Evolutionary conservation across 2,113 vertebrate genomes (phyloP).

Genomic region (Poecile atricapillus): DNA sequence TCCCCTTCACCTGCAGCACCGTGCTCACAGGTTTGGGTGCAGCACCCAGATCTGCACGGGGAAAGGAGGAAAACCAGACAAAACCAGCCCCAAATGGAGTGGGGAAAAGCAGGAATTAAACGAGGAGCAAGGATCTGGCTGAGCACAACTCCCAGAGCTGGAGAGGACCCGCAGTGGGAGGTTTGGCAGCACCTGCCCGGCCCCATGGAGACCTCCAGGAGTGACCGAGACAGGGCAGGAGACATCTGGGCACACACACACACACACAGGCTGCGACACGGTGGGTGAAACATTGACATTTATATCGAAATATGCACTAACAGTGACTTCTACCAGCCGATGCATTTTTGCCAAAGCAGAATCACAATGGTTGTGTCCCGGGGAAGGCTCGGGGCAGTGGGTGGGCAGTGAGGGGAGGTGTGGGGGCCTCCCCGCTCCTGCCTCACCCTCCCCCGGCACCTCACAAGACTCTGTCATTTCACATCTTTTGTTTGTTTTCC

Average conservation of each 20-base stretch:
- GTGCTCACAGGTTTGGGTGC: not conserved
- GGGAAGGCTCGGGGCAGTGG: not conserved
- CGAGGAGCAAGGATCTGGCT: not conserved
- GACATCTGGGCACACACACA: not conserved
- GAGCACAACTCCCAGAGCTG: not conserved
- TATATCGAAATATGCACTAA: conserved; percentile 73
- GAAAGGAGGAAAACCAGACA: not conserved
- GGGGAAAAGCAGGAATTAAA: not conserved
- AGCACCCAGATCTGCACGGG: rapidly evolving
- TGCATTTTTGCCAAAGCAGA: conserved; percentile 70
- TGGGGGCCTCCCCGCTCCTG: not conserved
- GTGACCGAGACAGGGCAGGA: not conserved
- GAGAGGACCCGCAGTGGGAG: not conserved
- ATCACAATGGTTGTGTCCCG: not conserved
- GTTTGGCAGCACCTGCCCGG: not conserved
- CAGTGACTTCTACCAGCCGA: conserved; percentile 69
- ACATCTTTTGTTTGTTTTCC: conserved; percentile 21
- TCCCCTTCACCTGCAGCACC: not conserved
- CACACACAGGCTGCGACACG: conserved; percentile 25
- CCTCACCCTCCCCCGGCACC: not conserved
- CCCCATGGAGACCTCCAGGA: not conserved
- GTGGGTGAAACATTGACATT: conserved; percentile 74
- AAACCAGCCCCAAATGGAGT: rapidly evolving
- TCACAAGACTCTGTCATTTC: not conserved
- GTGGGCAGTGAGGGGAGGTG: not conserved